Evolutionary conservation across 1,140 invertebrate genomes (phyloP).

Genomic region (Heliconius congener): DNA sequence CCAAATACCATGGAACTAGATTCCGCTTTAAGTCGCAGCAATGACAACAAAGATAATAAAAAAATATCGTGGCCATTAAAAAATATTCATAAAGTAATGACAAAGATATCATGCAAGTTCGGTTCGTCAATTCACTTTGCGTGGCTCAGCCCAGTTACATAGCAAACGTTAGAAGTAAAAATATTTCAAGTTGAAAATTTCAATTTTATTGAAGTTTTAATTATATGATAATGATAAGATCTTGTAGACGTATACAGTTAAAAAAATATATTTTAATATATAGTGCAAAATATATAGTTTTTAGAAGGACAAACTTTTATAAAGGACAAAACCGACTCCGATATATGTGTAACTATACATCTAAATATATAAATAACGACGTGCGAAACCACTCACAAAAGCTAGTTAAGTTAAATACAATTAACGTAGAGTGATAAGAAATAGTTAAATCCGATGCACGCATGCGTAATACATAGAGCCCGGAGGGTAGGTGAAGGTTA

Average conservation of each 20-base stretch:
- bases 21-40: not conserved
- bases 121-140: not conserved
- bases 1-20: too few species aligned
- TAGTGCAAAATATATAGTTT: too few species aligned
- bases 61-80: not conserved
- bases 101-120: not conserved
- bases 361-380: too few species aligned
- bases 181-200: too few species aligned
- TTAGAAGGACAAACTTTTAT: too few species aligned
- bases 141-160: not conserved
- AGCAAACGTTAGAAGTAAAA: too few species aligned
- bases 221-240: too few species aligned
- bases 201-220: too few species aligned
- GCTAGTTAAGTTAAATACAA: not conserved
- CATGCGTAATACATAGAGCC: conserved; percentile 4
- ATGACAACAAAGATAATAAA: not conserved
- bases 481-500: conserved; percentile 27
- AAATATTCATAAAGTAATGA: not conserved
- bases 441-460: conserved; percentile 15
- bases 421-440: conserved; percentile 19
- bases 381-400: not conserved
- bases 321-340: too few species aligned
- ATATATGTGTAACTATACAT: too few species aligned
- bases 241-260: too few species aligned
- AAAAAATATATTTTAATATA: too few species aligned